Percentiles rank a stretch among this genome's conserved stretches.
Evolutionary conservation across 2,888 invertebrate genomes (phyloP).

Genomic region (Mellilla xanthometata): DNA sequence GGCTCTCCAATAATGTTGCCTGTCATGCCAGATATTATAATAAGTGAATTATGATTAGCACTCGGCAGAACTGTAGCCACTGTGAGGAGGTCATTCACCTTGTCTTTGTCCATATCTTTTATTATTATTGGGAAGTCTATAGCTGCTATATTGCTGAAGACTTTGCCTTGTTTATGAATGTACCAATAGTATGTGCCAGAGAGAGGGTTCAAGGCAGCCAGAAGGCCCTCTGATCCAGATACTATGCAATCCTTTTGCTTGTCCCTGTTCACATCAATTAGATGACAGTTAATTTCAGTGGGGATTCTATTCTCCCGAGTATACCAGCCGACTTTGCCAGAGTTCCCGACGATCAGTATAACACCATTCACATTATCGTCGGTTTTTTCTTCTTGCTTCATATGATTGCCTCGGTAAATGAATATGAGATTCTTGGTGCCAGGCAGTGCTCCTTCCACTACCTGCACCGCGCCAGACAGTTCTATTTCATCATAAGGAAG

Average conservation of each 20-base stretch:
- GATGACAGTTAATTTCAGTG: constrained; percentile 87
- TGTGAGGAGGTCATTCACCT: constrained; percentile 86
- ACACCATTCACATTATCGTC: constrained; percentile 84
- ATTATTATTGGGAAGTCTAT: constrained; percentile 87
- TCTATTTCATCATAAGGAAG: constrained; percentile 86
- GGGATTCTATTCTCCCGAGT: constrained; percentile 87
- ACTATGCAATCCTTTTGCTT: constrained; percentile 89
- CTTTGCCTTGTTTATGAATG: constrained; percentile 79
- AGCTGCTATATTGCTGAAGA: constrained; percentile 77
- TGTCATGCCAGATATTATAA: constrained; percentile 87
- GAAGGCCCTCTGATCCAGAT: constrained; percentile 85
- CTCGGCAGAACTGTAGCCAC: constrained; percentile 78
- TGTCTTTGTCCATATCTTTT: constrained; percentile 88
- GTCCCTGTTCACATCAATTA: constrained; percentile 88
- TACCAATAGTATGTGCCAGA: constrained; percentile 83
- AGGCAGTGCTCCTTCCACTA: constrained; percentile 85
- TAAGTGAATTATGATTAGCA: constrained; percentile 82
- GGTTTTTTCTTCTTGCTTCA: constrained; percentile 75
- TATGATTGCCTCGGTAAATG: constrained; percentile 87
- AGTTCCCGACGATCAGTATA: constrained; percentile 86
- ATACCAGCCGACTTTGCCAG: constrained; percentile 89
- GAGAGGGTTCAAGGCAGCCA: constrained; percentile 78
- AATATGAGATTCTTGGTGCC: constrained; percentile 88
- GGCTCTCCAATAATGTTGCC: constrained; percentile 86
- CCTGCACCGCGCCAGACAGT: constrained; percentile 86